Evolutionary conservation across 2,797 vertebrate genomes (phyloP).

Genomic region (Monodelphis domestica): DNA sequence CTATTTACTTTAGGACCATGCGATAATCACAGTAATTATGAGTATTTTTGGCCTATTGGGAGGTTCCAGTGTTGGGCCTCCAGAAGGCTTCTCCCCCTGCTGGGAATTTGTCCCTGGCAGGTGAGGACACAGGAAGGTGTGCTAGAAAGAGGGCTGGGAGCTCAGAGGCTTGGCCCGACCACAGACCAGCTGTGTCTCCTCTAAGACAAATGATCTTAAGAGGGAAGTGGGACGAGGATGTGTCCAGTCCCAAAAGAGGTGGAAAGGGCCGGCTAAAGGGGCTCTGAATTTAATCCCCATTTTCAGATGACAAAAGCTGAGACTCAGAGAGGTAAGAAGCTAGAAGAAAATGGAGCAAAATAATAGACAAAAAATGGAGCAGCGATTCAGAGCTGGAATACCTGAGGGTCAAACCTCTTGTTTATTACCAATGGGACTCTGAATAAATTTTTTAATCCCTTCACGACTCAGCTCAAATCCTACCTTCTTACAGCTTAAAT

Average conservation of each 20-base stretch:
- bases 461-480: background rate
- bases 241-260: background rate
- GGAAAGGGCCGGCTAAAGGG: no score
- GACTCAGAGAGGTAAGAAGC: background rate
- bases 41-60: constrained; percentile 25
- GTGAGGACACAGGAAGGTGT: background rate
- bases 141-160: background rate
- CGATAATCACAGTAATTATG: constrained; percentile 74
- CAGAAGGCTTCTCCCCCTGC: background rate
- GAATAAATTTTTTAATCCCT: background rate
- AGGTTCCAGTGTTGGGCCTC: background rate
- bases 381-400: background rate
- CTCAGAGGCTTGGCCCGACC: background rate
- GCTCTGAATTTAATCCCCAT: background rate
- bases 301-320: background rate
- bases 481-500: background rate
- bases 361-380: background rate
- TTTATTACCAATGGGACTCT: background rate
- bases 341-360: background rate
- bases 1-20: constrained; percentile 84
- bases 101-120: background rate
- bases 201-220: background rate
- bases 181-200: background rate
- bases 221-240: background rate
- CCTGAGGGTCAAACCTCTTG: background rate